These are phyloP conservation scores for Andrena hattorfiana DNA, from an alignment of 2,888 invertebrate species.

Conservation along the genomic window DNA sequence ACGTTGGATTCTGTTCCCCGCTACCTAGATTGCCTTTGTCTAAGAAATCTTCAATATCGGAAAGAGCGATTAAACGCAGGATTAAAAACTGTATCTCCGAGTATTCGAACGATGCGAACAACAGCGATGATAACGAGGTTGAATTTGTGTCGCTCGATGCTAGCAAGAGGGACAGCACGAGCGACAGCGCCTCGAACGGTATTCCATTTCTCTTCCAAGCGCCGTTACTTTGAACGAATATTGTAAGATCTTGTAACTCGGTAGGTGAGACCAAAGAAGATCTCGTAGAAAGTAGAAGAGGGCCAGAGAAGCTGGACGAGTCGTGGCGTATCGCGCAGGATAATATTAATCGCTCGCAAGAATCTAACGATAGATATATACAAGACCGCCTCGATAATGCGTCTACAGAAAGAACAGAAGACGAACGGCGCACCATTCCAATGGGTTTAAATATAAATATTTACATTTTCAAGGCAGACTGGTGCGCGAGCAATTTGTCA, in stretches of 20 bases:
- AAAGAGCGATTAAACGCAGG: constrained; percentile 2
- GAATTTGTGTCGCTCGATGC: background rate
- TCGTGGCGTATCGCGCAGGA: background rate
- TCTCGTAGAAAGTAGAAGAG: background rate
- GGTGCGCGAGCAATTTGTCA: background rate
- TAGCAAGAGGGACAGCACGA: background rate
- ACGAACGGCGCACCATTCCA: background rate
- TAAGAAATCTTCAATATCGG: background rate
- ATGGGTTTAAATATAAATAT: background rate
- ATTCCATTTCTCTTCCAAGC: background rate
- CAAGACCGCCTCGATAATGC: background rate
- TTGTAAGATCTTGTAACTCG: background rate
- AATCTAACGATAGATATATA: too few species aligned
- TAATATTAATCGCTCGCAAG: constrained; percentile 1
- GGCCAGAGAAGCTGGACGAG: constrained; percentile 1
- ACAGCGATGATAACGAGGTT: background rate
- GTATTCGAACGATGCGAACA: constrained; percentile 11
- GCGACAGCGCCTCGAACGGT: background rate
- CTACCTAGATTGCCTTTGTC: background rate
- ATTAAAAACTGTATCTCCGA: constrained; percentile 2
- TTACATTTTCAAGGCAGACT: background rate
- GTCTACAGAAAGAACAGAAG: too few species aligned
- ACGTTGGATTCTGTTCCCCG: background rate
- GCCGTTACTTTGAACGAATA: background rate
- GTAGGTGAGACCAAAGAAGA: background rate